phyloP scores from a whole-genome alignment of 2,113 vertebrate genomes.

The Meleagris gallopavo region DNA sequence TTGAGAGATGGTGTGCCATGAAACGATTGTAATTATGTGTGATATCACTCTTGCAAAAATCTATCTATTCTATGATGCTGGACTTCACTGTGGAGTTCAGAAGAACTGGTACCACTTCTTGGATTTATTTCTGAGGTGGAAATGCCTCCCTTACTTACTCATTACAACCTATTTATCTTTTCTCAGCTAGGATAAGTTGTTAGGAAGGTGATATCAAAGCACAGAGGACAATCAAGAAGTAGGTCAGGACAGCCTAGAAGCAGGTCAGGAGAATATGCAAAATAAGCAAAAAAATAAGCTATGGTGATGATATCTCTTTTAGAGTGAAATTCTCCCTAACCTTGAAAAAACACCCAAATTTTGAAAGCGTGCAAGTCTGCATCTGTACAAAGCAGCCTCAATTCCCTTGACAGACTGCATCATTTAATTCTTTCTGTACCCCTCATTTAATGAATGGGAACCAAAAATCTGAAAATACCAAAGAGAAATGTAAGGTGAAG shows the following conservation, averaged over 20 bases:
- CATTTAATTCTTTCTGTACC: neutral
- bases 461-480: neutral
- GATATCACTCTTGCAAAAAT: neutral
- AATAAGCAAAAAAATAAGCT: neutral
- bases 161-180: neutral
- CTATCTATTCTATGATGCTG: neutral
- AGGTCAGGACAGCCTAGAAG: neutral
- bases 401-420: neutral
- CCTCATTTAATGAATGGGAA: neutral
- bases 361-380: neutral
- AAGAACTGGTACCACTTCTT: neutral
- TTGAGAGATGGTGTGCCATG: neutral
- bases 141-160: neutral
- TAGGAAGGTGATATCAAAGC: neutral
- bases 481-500: neutral
- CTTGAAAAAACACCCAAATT: neutral
- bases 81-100: neutral
- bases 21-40: neutral
- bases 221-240: neutral
- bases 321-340: neutral
- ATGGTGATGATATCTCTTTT: neutral
- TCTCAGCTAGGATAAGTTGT: neutral
- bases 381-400: neutral
- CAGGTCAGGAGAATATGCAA: neutral
- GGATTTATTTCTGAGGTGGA: neutral